phyloP scores from a whole-genome alignment of 1,140 invertebrate species.

The Drosophila hydei region DNA sequence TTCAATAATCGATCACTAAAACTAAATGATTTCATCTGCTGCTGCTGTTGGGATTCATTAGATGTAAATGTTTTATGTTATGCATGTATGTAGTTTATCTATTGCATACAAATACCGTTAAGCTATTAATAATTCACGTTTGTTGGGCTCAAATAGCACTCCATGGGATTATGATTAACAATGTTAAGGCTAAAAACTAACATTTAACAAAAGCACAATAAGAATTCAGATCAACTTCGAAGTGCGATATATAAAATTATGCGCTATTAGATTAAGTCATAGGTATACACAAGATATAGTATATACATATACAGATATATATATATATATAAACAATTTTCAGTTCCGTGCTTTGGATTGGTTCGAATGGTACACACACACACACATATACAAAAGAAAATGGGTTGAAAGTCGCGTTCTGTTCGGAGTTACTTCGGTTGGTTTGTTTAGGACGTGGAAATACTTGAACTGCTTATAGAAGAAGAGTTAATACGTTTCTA shows the following conservation, averaged over 20 bases:
- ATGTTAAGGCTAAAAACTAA: constrained; percentile 62
- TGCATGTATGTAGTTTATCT: constrained; percentile 50
- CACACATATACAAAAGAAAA: constrained; percentile 10
- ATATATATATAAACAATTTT: constrained; percentile 36
- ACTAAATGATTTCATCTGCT: constrained; percentile 62
- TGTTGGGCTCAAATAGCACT: constrained; percentile 31
- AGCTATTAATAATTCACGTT: constrained; percentile 31
- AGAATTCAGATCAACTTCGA: constrained; percentile 43
- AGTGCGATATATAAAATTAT: constrained; percentile 15
- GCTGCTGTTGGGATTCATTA: constrained; percentile 20
- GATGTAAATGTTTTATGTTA: background rate
- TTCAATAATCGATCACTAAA: constrained; percentile 63
- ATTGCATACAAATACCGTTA: constrained; percentile 64
- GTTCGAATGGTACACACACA: constrained; percentile 25
- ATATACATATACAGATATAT: constrained; percentile 14
- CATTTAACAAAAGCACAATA: constrained; percentile 64
- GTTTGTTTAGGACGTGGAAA: background rate
- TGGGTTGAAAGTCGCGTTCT: constrained; percentile 29
- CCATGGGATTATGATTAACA: constrained; percentile 73
- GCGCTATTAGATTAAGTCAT: constrained; percentile 30
- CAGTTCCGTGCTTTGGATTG: constrained; percentile 41
- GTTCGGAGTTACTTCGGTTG: constrained; percentile 21
- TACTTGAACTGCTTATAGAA: background rate
- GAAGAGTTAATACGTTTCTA: constrained; percentile 7
- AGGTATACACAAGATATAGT: constrained; percentile 5